Evolutionary conservation across 2,888 invertebrate species (phyloP).

Genomic region (Tenthredo notha): DNA sequence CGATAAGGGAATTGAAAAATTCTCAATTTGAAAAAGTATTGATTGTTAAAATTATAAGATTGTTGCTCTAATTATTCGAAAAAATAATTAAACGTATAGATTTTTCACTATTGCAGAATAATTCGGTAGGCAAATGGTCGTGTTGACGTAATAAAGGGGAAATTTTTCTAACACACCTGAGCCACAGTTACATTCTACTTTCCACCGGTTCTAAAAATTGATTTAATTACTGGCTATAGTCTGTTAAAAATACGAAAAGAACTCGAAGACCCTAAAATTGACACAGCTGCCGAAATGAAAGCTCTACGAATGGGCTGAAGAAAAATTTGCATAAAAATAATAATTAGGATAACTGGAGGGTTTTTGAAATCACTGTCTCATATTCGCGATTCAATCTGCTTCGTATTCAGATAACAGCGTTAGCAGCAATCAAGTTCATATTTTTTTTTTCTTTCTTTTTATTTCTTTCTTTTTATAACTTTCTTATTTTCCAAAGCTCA

Average conservation of each 20-base stretch:
- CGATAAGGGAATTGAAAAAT: neutral
- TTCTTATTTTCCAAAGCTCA: slow-evolving; percentile 1
- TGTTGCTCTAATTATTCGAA: neutral
- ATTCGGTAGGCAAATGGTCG: neutral
- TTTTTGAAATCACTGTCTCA: neutral
- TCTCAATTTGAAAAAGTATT: neutral
- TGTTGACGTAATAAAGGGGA: neutral
- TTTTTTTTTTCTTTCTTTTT: neutral
- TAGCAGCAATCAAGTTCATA: neutral
- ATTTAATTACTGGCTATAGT: neutral
- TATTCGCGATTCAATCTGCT: neutral
- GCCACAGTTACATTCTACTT: neutral
- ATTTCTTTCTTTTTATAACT: neutral
- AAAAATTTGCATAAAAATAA: neutral
- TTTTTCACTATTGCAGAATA: neutral
- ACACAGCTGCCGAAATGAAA: neutral
- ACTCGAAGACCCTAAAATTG: neutral
- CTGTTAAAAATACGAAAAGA: neutral
- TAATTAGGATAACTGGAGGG: neutral
- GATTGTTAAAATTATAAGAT: neutral
- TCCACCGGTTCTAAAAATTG: neutral
- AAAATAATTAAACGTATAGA: neutral
- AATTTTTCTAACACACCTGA: neutral
- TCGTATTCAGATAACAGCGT: neutral
- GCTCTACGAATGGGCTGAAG: neutral